A percentile compares a stretch with the other conserved stretches of the same genome.
Evolutionary conservation across 2,797 vertebrate genomes (phyloP).

Genomic region (Pteronotus mesoamericanus): DNA sequence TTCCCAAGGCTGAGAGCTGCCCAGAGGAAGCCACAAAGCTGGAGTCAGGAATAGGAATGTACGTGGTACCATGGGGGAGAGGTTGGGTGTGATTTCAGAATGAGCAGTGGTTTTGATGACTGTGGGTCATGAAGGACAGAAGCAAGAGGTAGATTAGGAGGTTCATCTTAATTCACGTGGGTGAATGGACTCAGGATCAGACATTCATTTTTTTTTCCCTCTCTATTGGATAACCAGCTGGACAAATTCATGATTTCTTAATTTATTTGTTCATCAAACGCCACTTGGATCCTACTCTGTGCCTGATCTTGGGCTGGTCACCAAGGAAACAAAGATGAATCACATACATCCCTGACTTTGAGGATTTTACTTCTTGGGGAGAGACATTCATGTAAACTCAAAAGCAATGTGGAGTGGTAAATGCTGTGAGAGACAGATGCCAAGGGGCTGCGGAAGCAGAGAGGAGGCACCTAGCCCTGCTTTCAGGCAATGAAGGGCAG

Average conservation of each 20-base stretch:
- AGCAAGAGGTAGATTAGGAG: neutral
- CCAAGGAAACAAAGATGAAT: neutral
- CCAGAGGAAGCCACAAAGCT: neutral
- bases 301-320: neutral
- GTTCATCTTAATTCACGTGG: neutral
- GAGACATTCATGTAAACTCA: neutral
- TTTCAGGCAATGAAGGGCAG: neutral
- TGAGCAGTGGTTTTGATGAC: neutral
- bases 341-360: neutral
- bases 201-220: neutral
- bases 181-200: neutral
- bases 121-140: neutral
- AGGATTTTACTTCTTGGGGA: neutral
- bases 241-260: slow-evolving; percentile 28
- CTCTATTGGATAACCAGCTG: neutral
- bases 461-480: neutral
- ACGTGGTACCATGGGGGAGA: neutral
- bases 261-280: slow-evolving; percentile 30
- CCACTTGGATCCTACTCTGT: neutral
- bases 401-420: neutral
- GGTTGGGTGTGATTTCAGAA: neutral
- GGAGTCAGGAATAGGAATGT: neutral
- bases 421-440: neutral
- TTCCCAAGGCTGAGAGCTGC: neutral
- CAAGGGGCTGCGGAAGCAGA: neutral